phyloP scores from a whole-genome alignment of 2,797 vertebrate species.

The Takifugu ocellatus region DNA sequence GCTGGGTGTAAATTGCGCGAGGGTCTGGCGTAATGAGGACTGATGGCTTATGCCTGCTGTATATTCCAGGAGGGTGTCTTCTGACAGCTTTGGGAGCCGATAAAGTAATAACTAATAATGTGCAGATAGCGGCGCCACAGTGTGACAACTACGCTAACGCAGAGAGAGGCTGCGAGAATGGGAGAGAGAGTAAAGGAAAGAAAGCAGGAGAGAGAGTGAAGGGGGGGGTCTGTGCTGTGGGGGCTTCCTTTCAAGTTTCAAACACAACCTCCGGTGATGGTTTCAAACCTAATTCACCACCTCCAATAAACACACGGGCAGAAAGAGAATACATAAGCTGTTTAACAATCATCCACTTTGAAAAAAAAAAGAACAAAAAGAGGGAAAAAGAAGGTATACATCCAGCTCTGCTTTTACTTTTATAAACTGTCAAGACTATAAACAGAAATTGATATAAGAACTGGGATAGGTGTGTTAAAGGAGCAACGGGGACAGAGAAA shows the following conservation, averaged over 20 bases:
- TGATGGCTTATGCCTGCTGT: conserved; percentile 76
- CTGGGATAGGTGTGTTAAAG: conserved; percentile 62
- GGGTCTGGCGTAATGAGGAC: conserved; percentile 76
- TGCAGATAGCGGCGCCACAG: conserved; percentile 72
- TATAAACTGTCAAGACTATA: conserved; percentile 71
- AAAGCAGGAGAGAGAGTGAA: conserved; percentile 29
- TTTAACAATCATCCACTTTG: conserved; percentile 77
- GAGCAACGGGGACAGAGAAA: conserved; percentile 61
- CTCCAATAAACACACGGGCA: conserved; percentile 77
- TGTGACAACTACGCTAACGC: conserved; percentile 72
- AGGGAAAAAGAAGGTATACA: conserved; percentile 44
- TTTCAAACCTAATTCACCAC: conserved; percentile 78
- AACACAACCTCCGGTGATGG: conserved; percentile 75
- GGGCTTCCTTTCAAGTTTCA: conserved; percentile 79
- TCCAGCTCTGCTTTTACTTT: conserved; percentile 61
- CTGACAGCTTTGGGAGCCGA: conserved; percentile 80
- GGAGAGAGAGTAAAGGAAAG: conserved; percentile 24
- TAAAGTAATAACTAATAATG: conserved; percentile 83
- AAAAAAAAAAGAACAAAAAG: conserved; percentile 52
- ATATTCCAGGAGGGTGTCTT: conserved; percentile 77
- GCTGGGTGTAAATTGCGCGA: conserved; percentile 69
- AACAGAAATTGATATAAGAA: conserved; percentile 76
- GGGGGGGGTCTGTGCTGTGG: conserved; percentile 44
- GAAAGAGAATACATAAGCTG: conserved; percentile 79
- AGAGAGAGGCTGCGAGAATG: conserved; percentile 48